These are phyloP conservation scores for Heliconius charithonia DNA, from an alignment of 2,888 invertebrate genomes.

Conservation along the genomic window DNA sequence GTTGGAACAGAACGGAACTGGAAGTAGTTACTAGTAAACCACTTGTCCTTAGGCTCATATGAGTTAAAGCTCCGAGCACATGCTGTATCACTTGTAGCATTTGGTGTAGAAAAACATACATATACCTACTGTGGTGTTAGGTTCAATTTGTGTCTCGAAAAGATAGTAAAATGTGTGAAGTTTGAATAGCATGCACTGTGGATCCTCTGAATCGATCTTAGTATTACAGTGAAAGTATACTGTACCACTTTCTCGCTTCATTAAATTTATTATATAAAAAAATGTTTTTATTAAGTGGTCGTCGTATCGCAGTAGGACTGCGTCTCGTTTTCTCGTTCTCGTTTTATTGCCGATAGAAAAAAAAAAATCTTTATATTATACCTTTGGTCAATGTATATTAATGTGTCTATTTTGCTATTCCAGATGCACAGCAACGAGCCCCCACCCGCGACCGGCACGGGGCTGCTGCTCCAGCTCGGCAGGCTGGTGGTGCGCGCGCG, in stretches of 20 bases:
- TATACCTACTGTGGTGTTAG: not conserved
- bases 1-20: not conserved
- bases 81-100: not conserved
- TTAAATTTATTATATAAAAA: not conserved
- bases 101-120: not conserved
- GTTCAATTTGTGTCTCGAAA: not conserved
- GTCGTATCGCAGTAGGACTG: too few species aligned
- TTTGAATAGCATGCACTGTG: not conserved
- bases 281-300: not conserved
- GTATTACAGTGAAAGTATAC: not conserved
- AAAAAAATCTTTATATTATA: not conserved
- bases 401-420: not conserved
- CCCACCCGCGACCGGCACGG: conserved; percentile 72
- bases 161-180: not conserved
- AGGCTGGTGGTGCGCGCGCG: conserved; percentile 85
- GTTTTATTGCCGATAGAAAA: not conserved
- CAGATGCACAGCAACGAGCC: conserved; percentile 82
- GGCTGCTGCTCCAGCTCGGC: conserved; percentile 84
- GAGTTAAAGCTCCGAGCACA: not conserved
- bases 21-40: too few species aligned
- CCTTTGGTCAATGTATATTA: not conserved
- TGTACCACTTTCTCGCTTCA: not conserved
- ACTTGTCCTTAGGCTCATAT: not conserved
- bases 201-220: not conserved
- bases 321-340: too few species aligned